Percentiles rank a stretch among this genome's conserved stretches.
phyloP scores from a whole-genome alignment of 2,888 invertebrate species.

The Eristalis intricaria region DNA sequence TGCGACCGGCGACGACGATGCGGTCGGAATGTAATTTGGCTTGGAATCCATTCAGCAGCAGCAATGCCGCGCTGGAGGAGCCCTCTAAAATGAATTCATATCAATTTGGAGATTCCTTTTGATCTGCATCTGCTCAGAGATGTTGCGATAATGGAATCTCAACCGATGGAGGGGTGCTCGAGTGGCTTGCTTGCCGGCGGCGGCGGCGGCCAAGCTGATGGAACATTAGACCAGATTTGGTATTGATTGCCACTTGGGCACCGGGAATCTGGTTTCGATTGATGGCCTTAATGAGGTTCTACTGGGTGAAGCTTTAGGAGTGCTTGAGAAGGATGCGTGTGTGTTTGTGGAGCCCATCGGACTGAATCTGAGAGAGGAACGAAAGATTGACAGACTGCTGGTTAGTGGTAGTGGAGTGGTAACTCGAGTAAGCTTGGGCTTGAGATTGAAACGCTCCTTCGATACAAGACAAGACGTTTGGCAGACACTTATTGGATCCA shows the following conservation, averaged over 20 bases:
- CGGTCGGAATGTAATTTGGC: slow-evolving; percentile 61
- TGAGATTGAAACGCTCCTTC: too few species aligned
- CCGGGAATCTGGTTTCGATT: neutral
- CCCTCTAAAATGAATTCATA: slow-evolving; percentile 53
- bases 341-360: neutral
- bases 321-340: neutral
- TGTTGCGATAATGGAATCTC: slow-evolving; percentile 28
- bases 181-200: neutral
- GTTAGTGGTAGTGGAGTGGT: neutral
- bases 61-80: slow-evolving; percentile 6
- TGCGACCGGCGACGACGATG: neutral
- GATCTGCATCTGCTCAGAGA: slow-evolving; percentile 50
- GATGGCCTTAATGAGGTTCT: neutral
- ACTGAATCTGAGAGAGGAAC: neutral
- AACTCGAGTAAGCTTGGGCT: too few species aligned
- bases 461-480: too few species aligned
- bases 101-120: slow-evolving; percentile 64
- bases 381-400: neutral
- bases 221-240: slow-evolving; percentile 28
- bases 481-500: too few species aligned
- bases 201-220: slow-evolving; percentile 12
- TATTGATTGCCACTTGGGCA: slow-evolving; percentile 36
- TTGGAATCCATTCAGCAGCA: slow-evolving; percentile 39
- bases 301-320: neutral
- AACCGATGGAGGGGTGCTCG: neutral